Evolutionary conservation across 2,888 invertebrate genomes (phyloP), one percentile per base, ranked within the genome.

Genomic region (Trachelus troglodyta): DNA sequence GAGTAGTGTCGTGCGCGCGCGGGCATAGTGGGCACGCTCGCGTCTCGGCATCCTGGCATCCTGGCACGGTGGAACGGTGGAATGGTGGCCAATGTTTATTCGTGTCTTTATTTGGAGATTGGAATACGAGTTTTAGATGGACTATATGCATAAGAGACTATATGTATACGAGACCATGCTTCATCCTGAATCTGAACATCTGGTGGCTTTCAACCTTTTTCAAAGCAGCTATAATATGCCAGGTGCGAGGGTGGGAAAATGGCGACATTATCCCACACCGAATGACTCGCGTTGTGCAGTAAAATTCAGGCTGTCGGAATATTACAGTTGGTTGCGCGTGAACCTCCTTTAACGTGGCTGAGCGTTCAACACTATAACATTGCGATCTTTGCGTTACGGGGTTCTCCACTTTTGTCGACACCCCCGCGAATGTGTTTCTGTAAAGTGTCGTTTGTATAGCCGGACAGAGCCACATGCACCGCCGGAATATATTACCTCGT

Each of bases 401-500:
- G 23, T 40, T 40, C 40, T 40, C 40, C 40, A 40, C 40, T 40
- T 40, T 40, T 40, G 40, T 40, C 40, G 40, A 40, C 40, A 40
- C 40, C 40, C 40, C 40, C 40, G 40, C 40, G 15, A 40, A 40
- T 40, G 40, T 40, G 40, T 40, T 40, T 23, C 23, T 40, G 40
- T 23, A 40, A 40, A 40, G 40, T 40, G 40, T 40, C 40, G 40
- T 40, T 23, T 40, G 23, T 40, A 40, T 40, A 40, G 15, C 15
- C 15, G 23, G 40, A 40, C 40, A 40, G 15, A 40, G 40, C 79
- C 79, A 78, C 79, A 77, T 81, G 82, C 76, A 79, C 83, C 80
- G 80, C 81, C 82, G 81, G 84, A 83, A 84, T 85, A 85, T 85
- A 85, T 85, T 84, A 85, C 84, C 75, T 73, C 75, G 31, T 75